A percentile compares a stretch with the other conserved stretches of the same genome.
Evolutionary conservation across 2,888 invertebrate genomes (phyloP).

Genomic region (Hypomecis punctinalis): DNA sequence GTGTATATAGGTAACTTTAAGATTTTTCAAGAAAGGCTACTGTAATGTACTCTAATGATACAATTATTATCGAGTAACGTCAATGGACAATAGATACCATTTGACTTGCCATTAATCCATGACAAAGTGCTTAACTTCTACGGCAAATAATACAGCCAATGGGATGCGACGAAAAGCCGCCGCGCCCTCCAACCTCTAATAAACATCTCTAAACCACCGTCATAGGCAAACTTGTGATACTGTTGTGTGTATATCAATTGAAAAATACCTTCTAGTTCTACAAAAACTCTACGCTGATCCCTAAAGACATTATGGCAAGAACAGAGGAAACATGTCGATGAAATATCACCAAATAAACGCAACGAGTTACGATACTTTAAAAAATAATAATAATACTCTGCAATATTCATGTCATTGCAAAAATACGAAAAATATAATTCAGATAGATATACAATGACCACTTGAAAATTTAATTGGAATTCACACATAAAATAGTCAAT

Average conservation of each 20-base stretch:
- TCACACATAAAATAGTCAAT: constrained; percentile 84
- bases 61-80: constrained; percentile 84
- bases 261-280: constrained; percentile 77
- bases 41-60: constrained; percentile 85
- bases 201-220: constrained; percentile 79
- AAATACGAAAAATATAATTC: constrained; percentile 63
- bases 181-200: constrained; percentile 69
- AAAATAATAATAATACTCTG: constrained; percentile 60
- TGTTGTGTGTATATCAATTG: constrained; percentile 81
- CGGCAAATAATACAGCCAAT: constrained; percentile 81
- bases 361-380: constrained; percentile 58
- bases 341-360: constrained; percentile 70
- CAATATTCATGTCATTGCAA: constrained; percentile 62
- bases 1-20: constrained; percentile 85
- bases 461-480: constrained; percentile 79
- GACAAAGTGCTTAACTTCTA: constrained; percentile 79
- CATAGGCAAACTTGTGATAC: constrained; percentile 79
- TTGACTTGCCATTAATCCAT: constrained; percentile 80
- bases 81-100: constrained; percentile 85
- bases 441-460: constrained; percentile 59
- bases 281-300: constrained; percentile 77
- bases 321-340: constrained; percentile 78
- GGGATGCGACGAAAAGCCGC: constrained; percentile 69
- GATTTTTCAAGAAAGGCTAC: constrained; percentile 83
- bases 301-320: constrained; percentile 82